Conservation (phyloP, 2,797 vertebrate species). For the Halcyon chelicuti region DNA sequence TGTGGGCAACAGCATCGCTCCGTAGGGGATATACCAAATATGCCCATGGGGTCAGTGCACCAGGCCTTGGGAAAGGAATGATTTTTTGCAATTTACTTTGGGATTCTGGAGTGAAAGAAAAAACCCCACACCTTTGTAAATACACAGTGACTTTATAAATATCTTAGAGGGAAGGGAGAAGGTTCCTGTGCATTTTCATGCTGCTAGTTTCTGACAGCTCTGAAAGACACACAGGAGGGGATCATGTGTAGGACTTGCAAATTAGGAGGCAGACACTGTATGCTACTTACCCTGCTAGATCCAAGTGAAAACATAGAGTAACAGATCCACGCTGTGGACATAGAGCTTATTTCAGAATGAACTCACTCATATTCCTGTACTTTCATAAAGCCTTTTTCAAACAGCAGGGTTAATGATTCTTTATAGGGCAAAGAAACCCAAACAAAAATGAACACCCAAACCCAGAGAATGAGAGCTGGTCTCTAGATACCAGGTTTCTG, state of each 20-base stretch:
- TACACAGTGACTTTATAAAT: conserved; percentile 32
- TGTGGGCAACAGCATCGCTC: background rate
- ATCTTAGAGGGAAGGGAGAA: background rate
- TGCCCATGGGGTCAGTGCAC: fast-evolving
- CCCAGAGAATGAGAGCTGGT: background rate
- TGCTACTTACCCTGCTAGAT: background rate
- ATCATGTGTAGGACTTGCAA: background rate
- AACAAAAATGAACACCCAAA: background rate
- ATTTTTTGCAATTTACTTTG: background rate
- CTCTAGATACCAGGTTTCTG: background rate
- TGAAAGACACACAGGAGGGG: conserved; percentile 16
- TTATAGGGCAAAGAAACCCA: background rate
- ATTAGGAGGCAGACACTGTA: background rate
- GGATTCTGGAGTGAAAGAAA: background rate
- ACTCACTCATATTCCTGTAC: background rate
- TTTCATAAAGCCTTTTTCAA: background rate
- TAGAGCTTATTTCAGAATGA: background rate
- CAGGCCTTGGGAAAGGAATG: background rate
- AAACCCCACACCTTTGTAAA: background rate
- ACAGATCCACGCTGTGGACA: background rate
- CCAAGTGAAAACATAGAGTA: background rate
- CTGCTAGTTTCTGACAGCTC: conserved; percentile 39
- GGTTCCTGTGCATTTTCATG: background rate
- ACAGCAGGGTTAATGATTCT: background rate
- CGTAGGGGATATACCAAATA: background rate